Conservation (phyloP, 2,888 invertebrate genomes). For the Hymenopus coronatus region DNA sequence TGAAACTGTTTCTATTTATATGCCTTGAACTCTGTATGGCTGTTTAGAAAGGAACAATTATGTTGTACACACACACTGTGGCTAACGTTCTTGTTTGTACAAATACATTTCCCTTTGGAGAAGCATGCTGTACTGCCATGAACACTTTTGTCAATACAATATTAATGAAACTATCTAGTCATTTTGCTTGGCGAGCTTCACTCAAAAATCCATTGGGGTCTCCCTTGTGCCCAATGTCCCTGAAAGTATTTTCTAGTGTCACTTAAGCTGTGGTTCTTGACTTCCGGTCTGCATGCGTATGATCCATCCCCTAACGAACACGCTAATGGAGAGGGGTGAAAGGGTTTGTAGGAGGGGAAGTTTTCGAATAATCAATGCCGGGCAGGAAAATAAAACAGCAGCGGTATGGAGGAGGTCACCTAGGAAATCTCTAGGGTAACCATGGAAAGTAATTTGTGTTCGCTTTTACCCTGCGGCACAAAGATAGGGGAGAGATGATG, state of each 20-base stretch:
- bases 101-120: neutral
- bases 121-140: neutral
- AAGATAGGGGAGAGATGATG: neutral
- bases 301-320: neutral
- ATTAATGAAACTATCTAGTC: neutral
- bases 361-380: neutral
- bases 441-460: neutral
- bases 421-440: neutral
- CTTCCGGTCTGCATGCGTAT: neutral
- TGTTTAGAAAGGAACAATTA: neutral
- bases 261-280: neutral
- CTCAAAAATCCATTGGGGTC: neutral
- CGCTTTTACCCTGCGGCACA: neutral
- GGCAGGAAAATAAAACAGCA: neutral
- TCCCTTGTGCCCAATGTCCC: neutral
- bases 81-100: neutral
- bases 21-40: neutral
- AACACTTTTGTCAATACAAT: neutral
- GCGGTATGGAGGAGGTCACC: neutral
- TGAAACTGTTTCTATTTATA: no score
- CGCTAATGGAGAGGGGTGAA: neutral
- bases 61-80: neutral
- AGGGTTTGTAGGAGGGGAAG: neutral
- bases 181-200: neutral
- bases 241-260: neutral